phyloP scores from a whole-genome alignment of 2,888 invertebrate genomes.

The Thumatha senex region DNA sequence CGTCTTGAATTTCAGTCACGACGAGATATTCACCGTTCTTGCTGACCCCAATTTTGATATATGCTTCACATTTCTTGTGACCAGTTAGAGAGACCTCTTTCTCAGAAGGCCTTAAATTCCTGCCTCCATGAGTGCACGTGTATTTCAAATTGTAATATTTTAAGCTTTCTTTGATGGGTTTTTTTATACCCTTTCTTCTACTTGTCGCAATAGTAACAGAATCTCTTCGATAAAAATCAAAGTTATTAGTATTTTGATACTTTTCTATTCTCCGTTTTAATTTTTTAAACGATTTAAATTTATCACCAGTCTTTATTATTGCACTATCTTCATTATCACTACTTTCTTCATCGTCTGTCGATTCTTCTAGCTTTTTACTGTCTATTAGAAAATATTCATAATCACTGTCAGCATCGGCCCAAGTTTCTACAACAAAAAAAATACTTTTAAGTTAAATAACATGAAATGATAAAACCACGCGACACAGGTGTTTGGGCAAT shows the following conservation, averaged over 20 bases:
- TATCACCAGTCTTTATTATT: neutral
- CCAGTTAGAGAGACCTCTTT: neutral
- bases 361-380: neutral
- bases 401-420: conserved; percentile 1
- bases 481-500: no score
- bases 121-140: conserved; percentile 3
- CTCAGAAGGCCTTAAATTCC: neutral
- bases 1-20: conserved; percentile 1
- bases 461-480: no score
- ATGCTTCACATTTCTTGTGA: conserved; percentile 1
- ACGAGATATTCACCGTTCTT: conserved; percentile 3
- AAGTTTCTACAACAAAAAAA: neutral
- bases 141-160: conserved; percentile 6
- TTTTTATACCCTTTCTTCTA: conserved; percentile 5
- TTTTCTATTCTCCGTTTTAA: conserved; percentile 3
- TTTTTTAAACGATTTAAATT: conserved; percentile 1
- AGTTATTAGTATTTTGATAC: conserved; percentile 3
- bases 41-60: conserved; percentile 3
- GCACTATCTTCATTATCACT: neutral
- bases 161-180: conserved; percentile 1
- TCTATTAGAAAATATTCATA: conserved; percentile 7
- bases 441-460: no score
- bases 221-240: conserved; percentile 6
- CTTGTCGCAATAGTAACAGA: conserved; percentile 4
- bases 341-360: conserved; percentile 2